These are phyloP conservation scores for Piprites chloris DNA, from an alignment of 2,113 vertebrate genomes.

Conservation along the genomic window DNA sequence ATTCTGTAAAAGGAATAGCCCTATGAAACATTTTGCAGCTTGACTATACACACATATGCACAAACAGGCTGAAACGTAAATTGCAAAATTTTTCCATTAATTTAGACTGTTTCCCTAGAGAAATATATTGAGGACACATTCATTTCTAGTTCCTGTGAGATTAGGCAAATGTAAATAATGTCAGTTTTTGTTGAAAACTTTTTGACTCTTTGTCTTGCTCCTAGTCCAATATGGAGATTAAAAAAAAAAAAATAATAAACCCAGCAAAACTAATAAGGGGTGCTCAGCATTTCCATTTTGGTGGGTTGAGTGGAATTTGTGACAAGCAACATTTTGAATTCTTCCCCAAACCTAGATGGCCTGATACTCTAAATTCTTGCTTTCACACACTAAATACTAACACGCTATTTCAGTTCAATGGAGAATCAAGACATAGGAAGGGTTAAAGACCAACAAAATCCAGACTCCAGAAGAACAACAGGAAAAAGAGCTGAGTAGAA, in stretches of 20 bases:
- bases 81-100: neutral
- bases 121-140: neutral
- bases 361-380: neutral
- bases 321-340: neutral
- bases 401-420: neutral
- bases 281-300: neutral
- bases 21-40: neutral
- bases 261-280: neutral
- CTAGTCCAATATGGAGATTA: neutral
- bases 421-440: neutral
- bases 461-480: neutral
- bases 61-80: neutral
- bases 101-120: neutral
- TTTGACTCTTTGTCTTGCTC: neutral
- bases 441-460: neutral
- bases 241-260: conserved; percentile 2
- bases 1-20: neutral
- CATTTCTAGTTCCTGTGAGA: neutral
- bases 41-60: neutral
- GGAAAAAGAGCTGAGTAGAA: neutral
- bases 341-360: neutral
- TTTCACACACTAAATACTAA: neutral
- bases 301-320: neutral
- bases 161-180: conserved; percentile 35
- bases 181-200: neutral